These are phyloP conservation scores for Lytechinus variegatus DNA, from an alignment of 35 echinoderm and acorn worm species.

Conservation along the genomic window DNA sequence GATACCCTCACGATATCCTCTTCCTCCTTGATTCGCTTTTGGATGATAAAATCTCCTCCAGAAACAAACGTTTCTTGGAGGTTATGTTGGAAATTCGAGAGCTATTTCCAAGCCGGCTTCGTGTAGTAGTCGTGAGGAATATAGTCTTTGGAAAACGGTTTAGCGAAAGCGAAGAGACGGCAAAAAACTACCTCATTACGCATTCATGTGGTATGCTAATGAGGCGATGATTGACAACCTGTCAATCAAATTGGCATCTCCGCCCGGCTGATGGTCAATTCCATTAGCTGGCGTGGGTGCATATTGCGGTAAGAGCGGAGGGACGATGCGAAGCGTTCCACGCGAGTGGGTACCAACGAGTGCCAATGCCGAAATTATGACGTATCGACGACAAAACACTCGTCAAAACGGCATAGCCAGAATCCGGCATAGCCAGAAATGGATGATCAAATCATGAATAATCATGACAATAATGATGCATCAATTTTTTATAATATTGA, in stretches of 20 bases:
- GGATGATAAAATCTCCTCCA: not conserved
- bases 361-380: conserved; percentile 4
- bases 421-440: not conserved
- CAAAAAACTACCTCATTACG: conserved; percentile 52
- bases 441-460: not conserved
- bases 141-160: not conserved
- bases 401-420: not conserved
- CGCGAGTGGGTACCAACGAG: not conserved
- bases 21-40: not conserved
- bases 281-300: conserved; percentile 13
- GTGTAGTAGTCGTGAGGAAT: not conserved
- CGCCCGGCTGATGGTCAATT: conserved; percentile 20
- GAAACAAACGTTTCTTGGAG: not conserved
- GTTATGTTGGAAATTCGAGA: conserved; percentile 26
- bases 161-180: conserved; percentile 28
- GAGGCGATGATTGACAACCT: conserved; percentile 32
- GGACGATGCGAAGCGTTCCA: not conserved
- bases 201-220: conserved; percentile 54
- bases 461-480: not conserved
- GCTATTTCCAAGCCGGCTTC: not conserved
- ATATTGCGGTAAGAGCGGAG: conserved; percentile 24
- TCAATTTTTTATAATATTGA: too few species aligned
- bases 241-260: conserved; percentile 30
- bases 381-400: not conserved
- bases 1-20: not conserved